Evolutionary conservation across 1,140 invertebrate genomes (phyloP).

Genomic region (Philotrypesis tridentata): DNA sequence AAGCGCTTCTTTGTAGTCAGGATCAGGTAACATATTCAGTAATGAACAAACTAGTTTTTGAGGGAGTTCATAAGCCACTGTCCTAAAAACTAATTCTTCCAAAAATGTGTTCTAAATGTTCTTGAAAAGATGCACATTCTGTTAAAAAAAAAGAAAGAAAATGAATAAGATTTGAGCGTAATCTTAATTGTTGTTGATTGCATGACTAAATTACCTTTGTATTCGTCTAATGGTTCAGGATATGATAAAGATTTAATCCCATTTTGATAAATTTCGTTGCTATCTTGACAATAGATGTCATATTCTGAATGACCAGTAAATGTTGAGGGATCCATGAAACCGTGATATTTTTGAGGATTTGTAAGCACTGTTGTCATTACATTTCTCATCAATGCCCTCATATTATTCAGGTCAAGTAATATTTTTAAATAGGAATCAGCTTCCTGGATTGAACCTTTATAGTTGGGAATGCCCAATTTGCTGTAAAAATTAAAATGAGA

Average conservation of each 20-base stretch:
- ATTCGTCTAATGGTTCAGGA: conserved; percentile 87
- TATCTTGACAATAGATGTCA: conserved; percentile 82
- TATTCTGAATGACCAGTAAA: conserved; percentile 76
- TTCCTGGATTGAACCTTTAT: conserved; percentile 82
- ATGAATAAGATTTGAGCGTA: neutral
- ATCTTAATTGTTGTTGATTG: neutral
- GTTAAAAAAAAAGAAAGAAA: conserved; percentile 49
- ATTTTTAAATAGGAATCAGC: conserved; percentile 90
- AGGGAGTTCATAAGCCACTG: conserved; percentile 97
- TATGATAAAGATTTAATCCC: conserved; percentile 85
- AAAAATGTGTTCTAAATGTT: conserved; percentile 88
- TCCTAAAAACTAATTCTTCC: conserved; percentile 98
- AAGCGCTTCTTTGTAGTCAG: conserved; percentile 95
- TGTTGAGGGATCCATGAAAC: conserved; percentile 66
- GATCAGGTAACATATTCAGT: conserved; percentile 95
- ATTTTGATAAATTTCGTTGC: conserved; percentile 85
- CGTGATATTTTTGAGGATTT: conserved; percentile 80
- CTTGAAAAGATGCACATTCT: conserved; percentile 87
- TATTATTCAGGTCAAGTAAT: conserved; percentile 93
- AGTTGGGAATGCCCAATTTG: conserved; percentile 66
- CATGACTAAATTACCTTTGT: conserved; percentile 71
- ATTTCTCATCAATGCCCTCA: conserved; percentile 94
- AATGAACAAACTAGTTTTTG: conserved; percentile 96
- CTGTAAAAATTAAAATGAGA: conserved; percentile 54
- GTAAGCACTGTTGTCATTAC: conserved; percentile 93